Conservation (phyloP, 2,797 vertebrate species). For the Mormyrops boulengeri region DNA sequence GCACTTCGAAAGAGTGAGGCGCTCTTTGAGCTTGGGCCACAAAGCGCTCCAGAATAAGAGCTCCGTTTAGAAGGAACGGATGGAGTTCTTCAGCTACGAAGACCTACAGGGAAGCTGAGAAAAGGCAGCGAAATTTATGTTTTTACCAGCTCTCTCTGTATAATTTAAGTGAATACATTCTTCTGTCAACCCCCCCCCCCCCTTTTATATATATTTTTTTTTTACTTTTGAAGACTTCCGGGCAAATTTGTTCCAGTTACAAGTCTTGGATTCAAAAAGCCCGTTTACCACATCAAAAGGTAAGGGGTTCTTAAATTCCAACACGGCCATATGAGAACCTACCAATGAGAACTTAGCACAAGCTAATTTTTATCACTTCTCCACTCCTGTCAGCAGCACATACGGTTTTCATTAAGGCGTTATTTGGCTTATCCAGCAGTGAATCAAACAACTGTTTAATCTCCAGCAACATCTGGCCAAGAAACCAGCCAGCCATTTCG, state of each 20-base stretch:
- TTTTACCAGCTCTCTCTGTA: background rate
- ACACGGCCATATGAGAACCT: constrained; percentile 50
- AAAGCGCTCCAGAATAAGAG: background rate
- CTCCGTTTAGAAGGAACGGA: background rate
- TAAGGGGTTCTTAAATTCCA: constrained; percentile 42
- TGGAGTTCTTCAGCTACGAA: background rate
- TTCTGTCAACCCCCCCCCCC: background rate
- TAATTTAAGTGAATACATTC: background rate
- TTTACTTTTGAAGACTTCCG: constrained; percentile 13
- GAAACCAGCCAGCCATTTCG: constrained; percentile 44
- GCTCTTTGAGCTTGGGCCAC: background rate
- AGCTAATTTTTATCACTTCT: constrained; percentile 48
- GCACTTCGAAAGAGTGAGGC: background rate
- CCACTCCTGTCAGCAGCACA: constrained; percentile 43
- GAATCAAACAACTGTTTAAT: constrained; percentile 46
- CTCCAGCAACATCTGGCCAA: constrained; percentile 47
- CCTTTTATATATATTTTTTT: background rate
- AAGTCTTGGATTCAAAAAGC: constrained; percentile 26
- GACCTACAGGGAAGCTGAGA: background rate
- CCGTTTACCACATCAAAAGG: constrained; percentile 44
- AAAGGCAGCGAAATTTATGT: background rate
- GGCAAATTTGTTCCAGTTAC: constrained; percentile 35
- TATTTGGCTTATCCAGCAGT: constrained; percentile 45
- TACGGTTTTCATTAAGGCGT: constrained; percentile 54
- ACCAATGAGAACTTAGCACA: constrained; percentile 37